Percentiles rank a stretch among this genome's conserved stretches.
phyloP scores from a whole-genome alignment of 2,888 invertebrate species.

The Nymphalis c-album region DNA sequence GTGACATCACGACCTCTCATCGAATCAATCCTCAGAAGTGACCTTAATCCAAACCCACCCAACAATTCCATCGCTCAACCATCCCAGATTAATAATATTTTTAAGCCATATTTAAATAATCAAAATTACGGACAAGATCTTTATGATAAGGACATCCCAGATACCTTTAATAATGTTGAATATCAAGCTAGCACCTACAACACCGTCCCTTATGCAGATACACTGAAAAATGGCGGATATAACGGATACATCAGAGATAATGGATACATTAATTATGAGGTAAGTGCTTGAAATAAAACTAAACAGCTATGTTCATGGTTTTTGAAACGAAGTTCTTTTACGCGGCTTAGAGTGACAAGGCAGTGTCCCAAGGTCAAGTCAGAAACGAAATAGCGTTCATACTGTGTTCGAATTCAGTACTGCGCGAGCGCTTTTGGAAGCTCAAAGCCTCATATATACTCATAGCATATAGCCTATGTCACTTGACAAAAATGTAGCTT shows the following conservation, averaged over 20 bases:
- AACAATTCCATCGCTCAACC: slow-evolving; percentile 51
- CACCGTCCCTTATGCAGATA: slow-evolving; percentile 45
- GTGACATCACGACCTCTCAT: slow-evolving; percentile 69
- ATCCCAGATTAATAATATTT: slow-evolving; percentile 47
- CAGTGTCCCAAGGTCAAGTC: no score
- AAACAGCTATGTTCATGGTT: no score
- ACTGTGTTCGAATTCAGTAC: no score
- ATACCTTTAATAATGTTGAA: slow-evolving; percentile 20
- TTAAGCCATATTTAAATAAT: slow-evolving; percentile 4
- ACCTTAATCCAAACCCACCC: slow-evolving; percentile 50
- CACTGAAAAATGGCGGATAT: slow-evolving; percentile 38
- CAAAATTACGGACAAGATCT: slow-evolving; percentile 10
- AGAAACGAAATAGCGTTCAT: no score
- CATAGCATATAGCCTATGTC: no score
- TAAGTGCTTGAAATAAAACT: slow-evolving; percentile 39
- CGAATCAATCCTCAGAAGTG: slow-evolving; percentile 68
- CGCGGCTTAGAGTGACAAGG: no score
- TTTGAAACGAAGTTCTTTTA: no score
- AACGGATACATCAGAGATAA: slow-evolving; percentile 39
- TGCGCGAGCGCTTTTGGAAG: no score
- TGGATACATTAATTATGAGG: slow-evolving; percentile 59
- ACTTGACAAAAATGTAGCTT: no score
- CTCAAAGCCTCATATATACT: no score
- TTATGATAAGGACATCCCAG: slow-evolving; percentile 9
- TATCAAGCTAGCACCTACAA: slow-evolving; percentile 32